Percentiles rank a stretch among this genome's conserved stretches.
These are phyloP conservation scores for Gallirallus australis DNA, from an alignment of 2,797 vertebrate genomes.

Conservation along the genomic window DNA sequence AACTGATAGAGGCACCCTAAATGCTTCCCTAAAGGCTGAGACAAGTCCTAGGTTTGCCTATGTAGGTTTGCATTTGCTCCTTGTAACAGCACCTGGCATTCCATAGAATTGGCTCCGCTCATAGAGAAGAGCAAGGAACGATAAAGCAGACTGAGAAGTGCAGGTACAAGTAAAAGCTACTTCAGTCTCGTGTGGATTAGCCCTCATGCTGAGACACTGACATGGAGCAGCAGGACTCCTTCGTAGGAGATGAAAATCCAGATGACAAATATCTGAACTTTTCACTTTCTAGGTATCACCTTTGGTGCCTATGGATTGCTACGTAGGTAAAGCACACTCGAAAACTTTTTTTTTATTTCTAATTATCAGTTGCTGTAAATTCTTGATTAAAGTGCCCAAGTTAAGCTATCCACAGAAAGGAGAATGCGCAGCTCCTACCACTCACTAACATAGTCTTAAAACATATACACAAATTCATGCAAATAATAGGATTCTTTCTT, in stretches of 20 bases:
- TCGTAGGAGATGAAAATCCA: not conserved
- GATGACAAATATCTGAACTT: not conserved
- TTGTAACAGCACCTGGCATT: not conserved
- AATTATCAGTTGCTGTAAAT: not conserved
- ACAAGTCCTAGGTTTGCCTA: not conserved
- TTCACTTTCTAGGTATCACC: not conserved
- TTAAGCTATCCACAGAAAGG: not conserved
- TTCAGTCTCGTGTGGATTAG: not conserved
- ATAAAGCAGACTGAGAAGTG: not conserved
- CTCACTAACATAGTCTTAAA: not conserved
- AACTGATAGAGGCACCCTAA: not conserved
- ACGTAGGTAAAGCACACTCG: not conserved
- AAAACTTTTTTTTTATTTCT: not conserved
- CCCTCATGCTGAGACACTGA: not conserved
- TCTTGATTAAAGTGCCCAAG: not conserved
- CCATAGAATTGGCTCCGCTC: not conserved
- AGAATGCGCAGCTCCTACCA: not conserved
- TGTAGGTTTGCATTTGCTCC: not conserved
- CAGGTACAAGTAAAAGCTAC: not conserved
- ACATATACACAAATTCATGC: not conserved
- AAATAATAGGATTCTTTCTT: not conserved
- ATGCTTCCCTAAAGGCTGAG: not conserved
- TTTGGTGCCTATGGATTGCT: not conserved
- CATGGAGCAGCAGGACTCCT: not conserved
- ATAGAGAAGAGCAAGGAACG: not conserved